Conservation (phyloP, 2,888 invertebrate genomes). For the Pammene aurita region DNA sequence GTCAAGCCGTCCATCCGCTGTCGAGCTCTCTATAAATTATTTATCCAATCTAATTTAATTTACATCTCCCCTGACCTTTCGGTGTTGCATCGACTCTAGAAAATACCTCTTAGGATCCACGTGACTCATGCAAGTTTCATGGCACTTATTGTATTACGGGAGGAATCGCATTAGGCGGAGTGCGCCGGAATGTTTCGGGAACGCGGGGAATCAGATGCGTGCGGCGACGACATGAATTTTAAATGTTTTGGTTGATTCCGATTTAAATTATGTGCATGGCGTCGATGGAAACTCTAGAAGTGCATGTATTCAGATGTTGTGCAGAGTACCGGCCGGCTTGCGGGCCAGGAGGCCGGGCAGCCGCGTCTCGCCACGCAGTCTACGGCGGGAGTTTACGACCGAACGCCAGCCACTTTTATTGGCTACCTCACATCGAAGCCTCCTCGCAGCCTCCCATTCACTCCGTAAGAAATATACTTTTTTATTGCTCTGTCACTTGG, state of each 20-base stretch:
- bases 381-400: slow-evolving; percentile 78
- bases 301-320: slow-evolving; percentile 2
- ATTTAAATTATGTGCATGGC: slow-evolving; percentile 51
- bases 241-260: slow-evolving; percentile 51
- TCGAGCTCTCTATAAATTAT: slow-evolving; percentile 76
- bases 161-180: slow-evolving; percentile 58
- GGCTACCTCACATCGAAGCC: slow-evolving; percentile 80
- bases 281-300: slow-evolving; percentile 7
- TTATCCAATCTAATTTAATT: slow-evolving; percentile 82
- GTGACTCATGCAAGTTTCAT: slow-evolving; percentile 71
- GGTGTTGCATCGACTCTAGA: slow-evolving; percentile 62
- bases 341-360: slow-evolving; percentile 18
- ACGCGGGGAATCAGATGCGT: slow-evolving; percentile 29
- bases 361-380: slow-evolving; percentile 81
- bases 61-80: slow-evolving; percentile 77
- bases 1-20: slow-evolving; percentile 79
- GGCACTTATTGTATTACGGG: slow-evolving; percentile 62
- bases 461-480: slow-evolving; percentile 81
- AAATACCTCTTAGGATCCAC: slow-evolving; percentile 57
- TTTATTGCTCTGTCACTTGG: slow-evolving; percentile 82
- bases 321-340: background rate
- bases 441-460: slow-evolving; percentile 81
- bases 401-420: slow-evolving; percentile 80
- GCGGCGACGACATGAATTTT: slow-evolving; percentile 43
- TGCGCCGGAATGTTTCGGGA: slow-evolving; percentile 24